Evolutionary conservation across 92 coral and sea anemone genomes (phyloP).

Genomic region (Blastomussa wellsi): DNA sequence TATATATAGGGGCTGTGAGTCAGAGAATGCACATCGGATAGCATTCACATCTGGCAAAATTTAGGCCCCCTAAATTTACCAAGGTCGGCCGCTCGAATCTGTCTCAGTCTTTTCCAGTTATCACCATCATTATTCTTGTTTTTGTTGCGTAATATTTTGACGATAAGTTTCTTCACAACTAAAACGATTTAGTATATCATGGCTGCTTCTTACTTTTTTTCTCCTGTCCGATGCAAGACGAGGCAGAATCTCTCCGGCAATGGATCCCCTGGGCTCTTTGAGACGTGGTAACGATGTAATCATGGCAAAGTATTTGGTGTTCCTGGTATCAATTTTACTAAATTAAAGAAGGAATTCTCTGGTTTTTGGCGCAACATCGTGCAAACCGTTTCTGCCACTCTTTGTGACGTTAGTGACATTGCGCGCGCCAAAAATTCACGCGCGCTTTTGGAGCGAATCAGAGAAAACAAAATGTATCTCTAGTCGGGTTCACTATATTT

Average conservation of each 20-base stretch:
- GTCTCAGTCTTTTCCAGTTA: no score
- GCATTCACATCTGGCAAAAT: background rate
- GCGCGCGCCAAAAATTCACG: conserved; percentile 1
- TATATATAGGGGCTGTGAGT: background rate
- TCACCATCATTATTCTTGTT: no score
- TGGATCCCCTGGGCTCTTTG: conserved; percentile 1
- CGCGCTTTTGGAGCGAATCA: background rate
- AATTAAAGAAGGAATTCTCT: background rate
- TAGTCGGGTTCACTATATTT: no score
- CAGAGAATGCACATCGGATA: no score
- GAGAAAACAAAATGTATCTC: background rate
- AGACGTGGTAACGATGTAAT: conserved; percentile 28
- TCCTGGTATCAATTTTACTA: background rate
- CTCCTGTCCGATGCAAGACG: conserved; percentile 30
- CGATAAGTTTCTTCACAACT: background rate
- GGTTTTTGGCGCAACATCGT: background rate
- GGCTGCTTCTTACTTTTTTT: conserved; percentile 13
- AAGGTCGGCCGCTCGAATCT: background rate
- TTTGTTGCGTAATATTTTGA: no score
- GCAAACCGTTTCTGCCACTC: background rate
- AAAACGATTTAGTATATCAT: background rate
- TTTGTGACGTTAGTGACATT: conserved; percentile 11
- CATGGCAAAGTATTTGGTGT: conserved; percentile 14
- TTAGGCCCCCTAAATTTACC: background rate
- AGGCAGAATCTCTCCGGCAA: background rate